These are phyloP conservation scores for Melitaea athalia DNA, from an alignment of 2,888 invertebrate species.

Conservation along the genomic window DNA sequence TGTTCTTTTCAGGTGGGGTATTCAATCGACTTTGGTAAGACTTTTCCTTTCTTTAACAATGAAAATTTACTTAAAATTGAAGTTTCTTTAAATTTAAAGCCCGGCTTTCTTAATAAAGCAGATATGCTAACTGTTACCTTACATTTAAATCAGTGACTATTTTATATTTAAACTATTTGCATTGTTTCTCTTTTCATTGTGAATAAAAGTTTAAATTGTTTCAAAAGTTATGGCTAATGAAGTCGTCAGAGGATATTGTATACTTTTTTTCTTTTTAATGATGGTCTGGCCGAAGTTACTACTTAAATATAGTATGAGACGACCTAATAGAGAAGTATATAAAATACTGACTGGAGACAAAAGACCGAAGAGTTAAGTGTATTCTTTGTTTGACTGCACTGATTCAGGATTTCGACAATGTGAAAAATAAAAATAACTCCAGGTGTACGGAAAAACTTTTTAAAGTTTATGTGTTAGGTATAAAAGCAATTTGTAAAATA, in stretches of 20 bases:
- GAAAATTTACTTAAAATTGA: constrained; percentile 57
- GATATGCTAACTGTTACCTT: constrained; percentile 42
- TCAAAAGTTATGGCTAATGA: constrained; percentile 8
- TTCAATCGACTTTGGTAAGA: constrained; percentile 62
- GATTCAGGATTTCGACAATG: too few species aligned
- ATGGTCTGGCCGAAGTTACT: background rate
- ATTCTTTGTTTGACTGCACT: too few species aligned
- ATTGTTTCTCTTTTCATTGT: constrained; percentile 4
- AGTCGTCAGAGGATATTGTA: background rate
- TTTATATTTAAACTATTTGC: constrained; percentile 18
- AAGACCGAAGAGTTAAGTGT: too few species aligned
- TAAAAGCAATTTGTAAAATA: too few species aligned
- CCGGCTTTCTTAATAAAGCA: constrained; percentile 44
- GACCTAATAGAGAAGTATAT: too few species aligned
- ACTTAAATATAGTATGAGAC: background rate
- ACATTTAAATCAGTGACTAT: constrained; percentile 21
- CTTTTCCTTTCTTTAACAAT: constrained; percentile 53
- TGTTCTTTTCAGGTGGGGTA: constrained; percentile 77
- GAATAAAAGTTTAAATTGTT: constrained; percentile 2
- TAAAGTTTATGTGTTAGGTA: too few species aligned
- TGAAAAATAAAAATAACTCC: too few species aligned
- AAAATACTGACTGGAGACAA: too few species aligned
- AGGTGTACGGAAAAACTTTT: too few species aligned
- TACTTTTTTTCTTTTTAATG: background rate
- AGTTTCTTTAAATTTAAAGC: constrained; percentile 42